These are phyloP conservation scores for Metacarcinus magister DNA, from an alignment of 2,888 invertebrate species.

Conservation along the genomic window DNA sequence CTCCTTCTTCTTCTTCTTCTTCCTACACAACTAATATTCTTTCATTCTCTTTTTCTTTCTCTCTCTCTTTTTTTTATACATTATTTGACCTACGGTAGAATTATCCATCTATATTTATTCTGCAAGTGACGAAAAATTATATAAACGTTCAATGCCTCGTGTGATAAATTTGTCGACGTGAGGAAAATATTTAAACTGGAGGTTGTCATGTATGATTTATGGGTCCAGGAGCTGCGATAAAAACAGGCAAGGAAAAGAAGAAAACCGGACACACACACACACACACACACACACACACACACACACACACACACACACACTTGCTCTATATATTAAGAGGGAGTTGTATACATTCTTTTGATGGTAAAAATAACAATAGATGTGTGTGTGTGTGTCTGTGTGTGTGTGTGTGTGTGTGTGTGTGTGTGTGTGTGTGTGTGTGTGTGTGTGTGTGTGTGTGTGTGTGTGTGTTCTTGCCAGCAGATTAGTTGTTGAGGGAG, in stretches of 20 bases:
- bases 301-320: background rate
- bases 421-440: background rate
- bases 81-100: background rate
- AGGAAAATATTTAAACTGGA: background rate
- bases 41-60: background rate
- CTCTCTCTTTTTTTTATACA: background rate
- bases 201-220: conserved; percentile 15
- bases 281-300: conserved; percentile 4
- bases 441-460: background rate
- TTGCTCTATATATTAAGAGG: no score
- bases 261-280: background rate
- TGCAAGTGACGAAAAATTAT: background rate
- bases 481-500: no score
- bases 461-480: background rate
- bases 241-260: background rate
- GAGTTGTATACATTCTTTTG: no score
- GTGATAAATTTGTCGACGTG: background rate
- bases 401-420: background rate
- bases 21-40: background rate
- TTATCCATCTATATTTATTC: background rate
- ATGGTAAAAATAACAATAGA: no score
- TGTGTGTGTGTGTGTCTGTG: no score
- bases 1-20: no score
- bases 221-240: background rate
- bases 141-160: background rate